A percentile compares a stretch with the other conserved stretches of the same genome.
These are phyloP conservation scores for Polymixis lichenea DNA, from an alignment of 2,888 invertebrate genomes.

Conservation along the genomic window DNA sequence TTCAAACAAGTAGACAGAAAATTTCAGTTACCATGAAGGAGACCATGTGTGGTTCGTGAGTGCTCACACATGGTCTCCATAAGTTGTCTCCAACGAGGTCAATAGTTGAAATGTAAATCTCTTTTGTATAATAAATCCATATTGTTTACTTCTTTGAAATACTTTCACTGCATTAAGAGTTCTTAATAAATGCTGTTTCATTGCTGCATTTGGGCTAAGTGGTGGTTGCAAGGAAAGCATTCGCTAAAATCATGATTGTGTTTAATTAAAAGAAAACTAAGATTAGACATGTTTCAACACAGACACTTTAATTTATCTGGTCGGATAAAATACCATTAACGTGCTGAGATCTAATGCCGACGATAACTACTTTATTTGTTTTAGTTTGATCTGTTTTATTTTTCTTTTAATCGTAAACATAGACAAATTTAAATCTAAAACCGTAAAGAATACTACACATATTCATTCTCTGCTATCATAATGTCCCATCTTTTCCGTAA, in stretches of 20 bases:
- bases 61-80: no score
- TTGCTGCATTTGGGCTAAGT: constrained; percentile 44
- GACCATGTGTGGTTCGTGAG: no score
- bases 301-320: neutral
- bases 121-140: constrained; percentile 54
- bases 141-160: constrained; percentile 49
- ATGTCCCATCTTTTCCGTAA: constrained; percentile 11
- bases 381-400: neutral
- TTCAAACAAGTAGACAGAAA: neutral
- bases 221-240: constrained; percentile 8
- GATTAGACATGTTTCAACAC: neutral
- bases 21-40: neutral
- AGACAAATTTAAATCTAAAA: neutral
- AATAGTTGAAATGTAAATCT: constrained; percentile 28
- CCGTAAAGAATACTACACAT: neutral
- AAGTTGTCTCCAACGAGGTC: constrained; percentile 11
- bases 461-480: constrained; percentile 33
- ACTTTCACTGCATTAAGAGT: constrained; percentile 58
- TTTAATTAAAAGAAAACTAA: constrained; percentile 21
- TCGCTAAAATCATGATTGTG: constrained; percentile 12
- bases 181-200: constrained; percentile 44
- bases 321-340: neutral
- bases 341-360: neutral
- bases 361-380: no score
- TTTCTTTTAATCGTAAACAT: neutral